These are phyloP conservation scores for Haliclona indistincta DNA, from an alignment of 37 sponge, comb jelly and placozoan species.

Conservation along the genomic window DNA sequence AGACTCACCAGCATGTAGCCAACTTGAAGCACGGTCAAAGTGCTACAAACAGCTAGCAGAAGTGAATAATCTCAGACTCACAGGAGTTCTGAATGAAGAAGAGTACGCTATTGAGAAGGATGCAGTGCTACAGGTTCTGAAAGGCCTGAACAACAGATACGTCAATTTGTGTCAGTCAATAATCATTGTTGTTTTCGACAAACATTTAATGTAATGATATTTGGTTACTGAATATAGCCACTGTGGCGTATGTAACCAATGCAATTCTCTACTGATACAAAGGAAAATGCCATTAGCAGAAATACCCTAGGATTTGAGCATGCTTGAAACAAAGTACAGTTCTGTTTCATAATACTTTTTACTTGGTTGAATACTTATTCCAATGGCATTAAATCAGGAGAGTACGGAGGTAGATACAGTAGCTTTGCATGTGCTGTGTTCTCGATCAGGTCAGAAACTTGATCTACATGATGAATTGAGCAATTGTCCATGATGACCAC, in stretches of 20 bases:
- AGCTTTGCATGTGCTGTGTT: slow-evolving; percentile 1
- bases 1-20: not conserved
- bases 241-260: slow-evolving; percentile 8
- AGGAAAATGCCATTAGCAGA: slow-evolving; percentile 29
- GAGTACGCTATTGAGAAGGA: not conserved
- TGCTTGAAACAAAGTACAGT: slow-evolving; percentile 22
- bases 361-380: slow-evolving; percentile 25
- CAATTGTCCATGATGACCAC: slow-evolving; percentile 11
- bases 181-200: too few relatives aligned
- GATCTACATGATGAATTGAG: slow-evolving; percentile 7
- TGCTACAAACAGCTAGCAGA: slow-evolving; percentile 1
- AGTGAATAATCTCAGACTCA: slow-evolving; percentile 5
- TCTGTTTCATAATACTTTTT: slow-evolving; percentile 27
- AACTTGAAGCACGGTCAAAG: not conserved
- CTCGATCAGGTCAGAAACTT: not conserved
- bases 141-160: too few relatives aligned
- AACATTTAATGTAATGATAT: not conserved
- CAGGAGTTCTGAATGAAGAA: too few relatives aligned
- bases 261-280: slow-evolving; percentile 21
- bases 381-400: slow-evolving; percentile 4
- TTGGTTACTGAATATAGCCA: not conserved
- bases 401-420: slow-evolving; percentile 13
- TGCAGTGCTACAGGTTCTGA: not conserved
- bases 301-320: slow-evolving; percentile 6
- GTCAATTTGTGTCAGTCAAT: too few relatives aligned